phyloP scores from a whole-genome alignment of 2,888 invertebrate genomes.

The Cantharis flavilabris region DNA sequence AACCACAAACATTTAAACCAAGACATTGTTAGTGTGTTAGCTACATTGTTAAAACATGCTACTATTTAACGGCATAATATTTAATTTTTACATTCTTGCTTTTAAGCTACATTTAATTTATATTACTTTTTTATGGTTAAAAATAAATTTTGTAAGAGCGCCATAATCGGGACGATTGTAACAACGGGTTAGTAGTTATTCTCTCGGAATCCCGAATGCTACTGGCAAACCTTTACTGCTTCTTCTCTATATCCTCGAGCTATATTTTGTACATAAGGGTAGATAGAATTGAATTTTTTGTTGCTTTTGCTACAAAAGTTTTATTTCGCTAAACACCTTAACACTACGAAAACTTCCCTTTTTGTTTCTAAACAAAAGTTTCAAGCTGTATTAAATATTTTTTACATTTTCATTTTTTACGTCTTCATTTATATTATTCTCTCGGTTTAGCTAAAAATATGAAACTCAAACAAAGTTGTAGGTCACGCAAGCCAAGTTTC shows the following conservation, averaged over 20 bases:
- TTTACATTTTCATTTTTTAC: not conserved
- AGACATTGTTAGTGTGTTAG: slow-evolving; percentile 33
- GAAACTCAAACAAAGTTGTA: not conserved
- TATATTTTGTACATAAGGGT: not conserved
- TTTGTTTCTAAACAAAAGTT: not conserved
- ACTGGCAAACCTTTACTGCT: slow-evolving; percentile 20
- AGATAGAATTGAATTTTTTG: not conserved
- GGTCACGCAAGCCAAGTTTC: not conserved
- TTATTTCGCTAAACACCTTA: not conserved
- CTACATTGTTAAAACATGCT: not conserved
- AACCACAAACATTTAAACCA: slow-evolving; percentile 43
- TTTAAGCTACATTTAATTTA: not conserved
- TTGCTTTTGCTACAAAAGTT: not conserved
- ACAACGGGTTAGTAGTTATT: slow-evolving; percentile 21
- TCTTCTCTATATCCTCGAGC: not conserved
- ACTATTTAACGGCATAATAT: not conserved
- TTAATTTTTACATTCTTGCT: not conserved
- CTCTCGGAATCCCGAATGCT: slow-evolving; percentile 28
- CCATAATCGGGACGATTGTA: slow-evolving; percentile 11
- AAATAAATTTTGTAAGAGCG: slow-evolving; percentile 1
- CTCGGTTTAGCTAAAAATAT: not conserved
- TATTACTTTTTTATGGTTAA: not conserved
- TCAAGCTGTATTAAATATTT: not conserved
- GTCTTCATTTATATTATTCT: not conserved
- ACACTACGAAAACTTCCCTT: not conserved